Evolutionary conservation across 2,888 invertebrate genomes (phyloP).

Genomic region (Odontocerum albicorne): DNA sequence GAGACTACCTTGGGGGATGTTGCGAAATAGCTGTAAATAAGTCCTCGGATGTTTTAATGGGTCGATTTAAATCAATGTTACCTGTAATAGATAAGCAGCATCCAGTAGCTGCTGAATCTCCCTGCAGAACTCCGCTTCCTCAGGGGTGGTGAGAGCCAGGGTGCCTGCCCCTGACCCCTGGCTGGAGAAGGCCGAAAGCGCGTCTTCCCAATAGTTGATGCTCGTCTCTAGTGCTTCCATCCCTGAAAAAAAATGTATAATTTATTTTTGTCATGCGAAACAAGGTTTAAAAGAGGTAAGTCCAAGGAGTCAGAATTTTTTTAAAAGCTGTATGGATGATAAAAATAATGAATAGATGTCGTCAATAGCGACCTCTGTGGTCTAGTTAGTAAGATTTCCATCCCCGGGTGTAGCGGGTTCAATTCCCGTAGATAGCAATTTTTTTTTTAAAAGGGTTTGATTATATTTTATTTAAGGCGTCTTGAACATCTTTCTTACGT

Average conservation of each 20-base stretch:
- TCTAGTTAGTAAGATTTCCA: too few species aligned
- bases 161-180: constrained; percentile 58
- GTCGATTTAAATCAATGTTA: constrained; percentile 38
- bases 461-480: too few species aligned
- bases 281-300: background rate
- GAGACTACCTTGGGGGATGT: too few species aligned
- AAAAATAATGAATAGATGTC: background rate
- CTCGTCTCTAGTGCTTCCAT: constrained; percentile 93
- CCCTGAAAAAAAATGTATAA: constrained; percentile 55
- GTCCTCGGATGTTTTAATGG: too few species aligned
- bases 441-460: too few species aligned
- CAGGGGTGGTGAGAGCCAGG: constrained; percentile 74
- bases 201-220: constrained; percentile 95
- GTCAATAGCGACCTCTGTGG: background rate
- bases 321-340: background rate
- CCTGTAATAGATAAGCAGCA: constrained; percentile 75
- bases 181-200: constrained; percentile 75
- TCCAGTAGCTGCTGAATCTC: constrained; percentile 82
- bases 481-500: too few species aligned
- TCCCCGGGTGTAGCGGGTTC: too few species aligned
- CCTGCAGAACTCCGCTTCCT: constrained; percentile 82
- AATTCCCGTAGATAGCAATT: too few species aligned
- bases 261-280: background rate
- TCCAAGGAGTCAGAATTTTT: background rate
- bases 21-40: too few species aligned